Evolutionary conservation across 92 coral and sea anemone genomes (phyloP).

Genomic region (Galaxea fascicularis): DNA sequence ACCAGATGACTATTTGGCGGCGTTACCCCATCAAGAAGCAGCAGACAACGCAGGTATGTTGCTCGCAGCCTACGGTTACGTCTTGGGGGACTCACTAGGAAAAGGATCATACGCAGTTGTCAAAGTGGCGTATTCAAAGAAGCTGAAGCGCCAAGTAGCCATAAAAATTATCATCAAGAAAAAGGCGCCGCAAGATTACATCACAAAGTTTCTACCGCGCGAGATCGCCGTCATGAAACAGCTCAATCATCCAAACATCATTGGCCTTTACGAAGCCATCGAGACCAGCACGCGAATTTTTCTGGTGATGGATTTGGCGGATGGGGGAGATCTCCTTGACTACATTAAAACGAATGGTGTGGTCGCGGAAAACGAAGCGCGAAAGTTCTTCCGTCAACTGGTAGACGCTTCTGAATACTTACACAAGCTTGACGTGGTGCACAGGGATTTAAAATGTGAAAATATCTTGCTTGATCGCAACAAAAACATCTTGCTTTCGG

Average conservation of each 20-base stretch:
- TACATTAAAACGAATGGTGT: slow-evolving; percentile 93
- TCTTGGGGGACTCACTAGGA: slow-evolving; percentile 94
- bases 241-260: slow-evolving; percentile 88
- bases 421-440: slow-evolving; percentile 91
- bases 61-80: slow-evolving; percentile 92
- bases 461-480: slow-evolving; percentile 89
- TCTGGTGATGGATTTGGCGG: slow-evolving; percentile 95
- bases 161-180: slow-evolving; percentile 92
- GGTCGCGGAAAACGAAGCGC: slow-evolving; percentile 86
- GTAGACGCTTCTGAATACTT: slow-evolving; percentile 89
- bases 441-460: slow-evolving; percentile 96
- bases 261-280: slow-evolving; percentile 94
- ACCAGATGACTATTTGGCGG: not conserved
- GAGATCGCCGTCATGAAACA: slow-evolving; percentile 98
- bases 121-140: slow-evolving; percentile 93
- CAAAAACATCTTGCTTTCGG: slow-evolving; percentile 86
- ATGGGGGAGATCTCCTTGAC: slow-evolving; percentile 94
- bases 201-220: slow-evolving; percentile 96
- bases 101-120: slow-evolving; percentile 99
- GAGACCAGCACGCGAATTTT: slow-evolving; percentile 97
- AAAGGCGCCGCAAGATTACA: slow-evolving; percentile 95
- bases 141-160: slow-evolving; percentile 90
- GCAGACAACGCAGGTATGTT: slow-evolving; percentile 93
- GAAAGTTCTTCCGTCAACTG: slow-evolving; percentile 90
- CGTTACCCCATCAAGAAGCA: slow-evolving; percentile 24